Percentiles rank a stretch among this genome's conserved stretches.
These are phyloP conservation scores for Tillus elongatus DNA, from an alignment of 2,888 invertebrate species.

Conservation along the genomic window DNA sequence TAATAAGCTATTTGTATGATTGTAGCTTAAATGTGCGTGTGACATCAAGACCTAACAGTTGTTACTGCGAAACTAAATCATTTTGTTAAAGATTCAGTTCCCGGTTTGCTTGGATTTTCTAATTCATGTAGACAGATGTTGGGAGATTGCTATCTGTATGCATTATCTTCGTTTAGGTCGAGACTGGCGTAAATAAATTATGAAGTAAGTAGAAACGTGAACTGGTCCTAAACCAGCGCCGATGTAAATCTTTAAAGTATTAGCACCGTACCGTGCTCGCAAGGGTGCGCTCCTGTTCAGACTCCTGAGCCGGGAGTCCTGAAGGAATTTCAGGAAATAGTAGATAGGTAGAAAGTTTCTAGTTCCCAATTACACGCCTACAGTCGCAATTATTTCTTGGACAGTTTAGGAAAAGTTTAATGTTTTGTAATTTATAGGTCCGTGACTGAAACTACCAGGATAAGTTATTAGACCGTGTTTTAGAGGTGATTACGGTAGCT, in stretches of 20 bases:
- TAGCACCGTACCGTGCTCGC: conserved; percentile 7
- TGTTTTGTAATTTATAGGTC: conserved; percentile 37
- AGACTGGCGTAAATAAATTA: conserved; percentile 8
- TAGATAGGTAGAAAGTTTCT: conserved; percentile 11
- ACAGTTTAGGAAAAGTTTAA: conserved; percentile 38
- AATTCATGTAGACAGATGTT: conserved; percentile 16
- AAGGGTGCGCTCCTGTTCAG: too few relatives aligned
- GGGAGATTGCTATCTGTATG: conserved; percentile 11
- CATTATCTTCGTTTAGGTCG: conserved; percentile 16
- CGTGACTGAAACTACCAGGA: conserved; percentile 29
- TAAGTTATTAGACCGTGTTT: conserved; percentile 32
- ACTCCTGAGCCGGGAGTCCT: conserved; percentile 6
- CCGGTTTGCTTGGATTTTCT: conserved; percentile 9
- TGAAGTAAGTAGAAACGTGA: conserved; percentile 7
- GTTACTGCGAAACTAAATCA: too few relatives aligned
- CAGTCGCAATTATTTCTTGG: conserved; percentile 40
- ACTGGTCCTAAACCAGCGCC: conserved; percentile 7
- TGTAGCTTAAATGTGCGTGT: too few relatives aligned
- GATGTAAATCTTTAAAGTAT: conserved; percentile 13
- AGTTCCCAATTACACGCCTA: conserved; percentile 37
- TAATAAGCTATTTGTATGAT: too few relatives aligned
- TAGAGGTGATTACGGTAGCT: conserved; percentile 27
- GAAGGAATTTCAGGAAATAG: conserved; percentile 8
- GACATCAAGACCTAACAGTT: too few relatives aligned
- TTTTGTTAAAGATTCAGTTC: conserved; percentile 6